phyloP scores from a whole-genome alignment of 1,140 invertebrate genomes.

The Drosophila albomicans region DNA sequence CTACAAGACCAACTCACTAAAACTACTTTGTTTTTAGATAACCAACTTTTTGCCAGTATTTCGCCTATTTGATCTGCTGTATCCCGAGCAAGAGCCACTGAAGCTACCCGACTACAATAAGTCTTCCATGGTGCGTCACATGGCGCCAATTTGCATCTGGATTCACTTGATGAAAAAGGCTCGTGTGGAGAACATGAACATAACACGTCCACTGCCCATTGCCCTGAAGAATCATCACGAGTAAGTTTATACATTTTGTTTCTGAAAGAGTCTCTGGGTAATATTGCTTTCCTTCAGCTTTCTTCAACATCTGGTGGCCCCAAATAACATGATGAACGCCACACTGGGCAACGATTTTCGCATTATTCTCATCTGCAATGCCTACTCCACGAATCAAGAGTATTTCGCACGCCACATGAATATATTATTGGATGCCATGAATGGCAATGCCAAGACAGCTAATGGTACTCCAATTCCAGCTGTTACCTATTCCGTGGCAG shows the following conservation, averaged over 20 bases:
- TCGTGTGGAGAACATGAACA: conserved; percentile 91
- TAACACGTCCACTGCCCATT: conserved; percentile 92
- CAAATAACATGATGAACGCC: conserved; percentile 88
- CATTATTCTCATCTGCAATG: conserved; percentile 97
- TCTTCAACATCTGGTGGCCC: conserved; percentile 92
- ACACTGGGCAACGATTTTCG: conserved; percentile 93
- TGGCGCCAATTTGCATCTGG: conserved; percentile 98
- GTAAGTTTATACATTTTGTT: conserved; percentile 84
- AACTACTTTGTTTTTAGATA: conserved; percentile 86
- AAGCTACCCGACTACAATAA: conserved; percentile 95
- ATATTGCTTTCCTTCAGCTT: conserved; percentile 86
- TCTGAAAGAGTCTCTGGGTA: not conserved
- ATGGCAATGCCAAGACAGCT: conserved; percentile 90
- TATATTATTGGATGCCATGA: conserved; percentile 94
- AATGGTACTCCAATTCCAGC: conserved; percentile 86
- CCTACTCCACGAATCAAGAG: conserved; percentile 95
- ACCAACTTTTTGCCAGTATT: conserved; percentile 96
- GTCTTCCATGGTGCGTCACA: conserved; percentile 93
- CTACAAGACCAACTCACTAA: not conserved
- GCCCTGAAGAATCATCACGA: conserved; percentile 94
- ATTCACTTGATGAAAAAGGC: conserved; percentile 98
- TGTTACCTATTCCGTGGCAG: conserved; percentile 95
- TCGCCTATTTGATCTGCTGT: conserved; percentile 95
- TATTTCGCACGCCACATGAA: conserved; percentile 94
- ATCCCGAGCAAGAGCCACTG: conserved; percentile 95